phyloP scores from a whole-genome alignment of 2,113 vertebrate genomes.

The Grammomys surdaster region DNA sequence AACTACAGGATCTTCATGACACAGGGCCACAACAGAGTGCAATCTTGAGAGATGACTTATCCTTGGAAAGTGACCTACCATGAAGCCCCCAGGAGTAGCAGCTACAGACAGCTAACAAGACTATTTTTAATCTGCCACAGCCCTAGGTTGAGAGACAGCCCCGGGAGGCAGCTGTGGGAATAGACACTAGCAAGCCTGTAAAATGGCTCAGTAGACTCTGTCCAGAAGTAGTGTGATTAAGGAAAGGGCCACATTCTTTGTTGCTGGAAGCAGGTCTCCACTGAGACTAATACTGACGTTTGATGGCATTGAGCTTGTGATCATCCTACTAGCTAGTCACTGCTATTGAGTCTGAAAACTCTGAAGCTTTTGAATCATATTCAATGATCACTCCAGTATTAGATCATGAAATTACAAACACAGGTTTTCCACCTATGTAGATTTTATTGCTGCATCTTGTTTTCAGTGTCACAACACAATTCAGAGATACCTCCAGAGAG shows the following conservation, averaged over 20 bases:
- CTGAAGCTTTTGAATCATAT: not conserved
- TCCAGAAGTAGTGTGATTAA: not conserved
- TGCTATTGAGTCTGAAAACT: not conserved
- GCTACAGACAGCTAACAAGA: not conserved
- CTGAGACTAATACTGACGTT: not conserved
- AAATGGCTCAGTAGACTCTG: not conserved
- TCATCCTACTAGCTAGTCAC: not conserved
- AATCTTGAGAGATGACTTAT: not conserved
- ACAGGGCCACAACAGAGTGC: too few relatives aligned
- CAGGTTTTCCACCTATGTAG: too few relatives aligned
- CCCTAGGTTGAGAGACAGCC: not conserved
- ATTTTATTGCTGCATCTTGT: not conserved
- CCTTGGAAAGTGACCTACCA: not conserved
- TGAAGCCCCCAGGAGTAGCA: not conserved
- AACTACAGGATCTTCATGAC: too few relatives aligned
- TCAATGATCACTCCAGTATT: not conserved
- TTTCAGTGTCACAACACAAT: not conserved
- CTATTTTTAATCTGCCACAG: not conserved
- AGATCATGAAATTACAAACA: not conserved
- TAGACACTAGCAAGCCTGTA: not conserved
- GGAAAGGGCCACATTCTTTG: not conserved
- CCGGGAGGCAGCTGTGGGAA: not conserved
- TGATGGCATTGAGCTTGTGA: not conserved
- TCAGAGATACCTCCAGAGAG: not conserved
- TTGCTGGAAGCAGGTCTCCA: not conserved